These are phyloP conservation scores for Acanthurus leucopareius DNA, from an alignment of 2,797 vertebrate genomes.

Conservation along the genomic window DNA sequence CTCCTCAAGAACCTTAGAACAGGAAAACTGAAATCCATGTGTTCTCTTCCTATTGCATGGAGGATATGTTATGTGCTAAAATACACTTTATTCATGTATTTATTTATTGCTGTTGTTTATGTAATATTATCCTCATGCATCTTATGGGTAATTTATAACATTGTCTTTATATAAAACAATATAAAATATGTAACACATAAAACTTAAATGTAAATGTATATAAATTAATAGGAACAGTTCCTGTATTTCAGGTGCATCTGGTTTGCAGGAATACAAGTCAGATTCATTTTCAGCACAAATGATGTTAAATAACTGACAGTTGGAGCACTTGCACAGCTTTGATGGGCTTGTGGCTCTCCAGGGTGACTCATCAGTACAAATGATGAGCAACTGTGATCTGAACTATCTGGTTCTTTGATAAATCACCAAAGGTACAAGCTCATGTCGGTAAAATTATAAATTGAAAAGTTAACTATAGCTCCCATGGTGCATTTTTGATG, in stretches of 20 bases:
- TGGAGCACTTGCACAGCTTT: not conserved
- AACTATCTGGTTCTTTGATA: not conserved
- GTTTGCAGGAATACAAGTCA: not conserved
- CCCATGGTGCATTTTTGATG: not conserved
- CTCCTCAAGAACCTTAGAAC: conserved; percentile 30
- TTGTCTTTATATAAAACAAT: not conserved
- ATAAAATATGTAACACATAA: not conserved
- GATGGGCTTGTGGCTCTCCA: not conserved
- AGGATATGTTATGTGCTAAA: not conserved
- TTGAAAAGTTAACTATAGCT: not conserved
- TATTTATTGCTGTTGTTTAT: not conserved
- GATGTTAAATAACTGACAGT: not conserved
- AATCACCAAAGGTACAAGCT: not conserved
- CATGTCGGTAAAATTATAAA: not conserved
- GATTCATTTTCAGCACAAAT: not conserved
- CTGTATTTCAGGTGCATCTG: not conserved
- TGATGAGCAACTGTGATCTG: not conserved
- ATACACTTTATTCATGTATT: not conserved
- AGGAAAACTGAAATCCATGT: not conserved
- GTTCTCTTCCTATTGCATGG: not conserved
- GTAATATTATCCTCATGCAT: not conserved
- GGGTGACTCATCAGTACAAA: not conserved
- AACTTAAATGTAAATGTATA: not conserved
- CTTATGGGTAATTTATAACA: not conserved
- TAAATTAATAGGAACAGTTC: not conserved